phyloP scores from a whole-genome alignment of 2,797 vertebrate species.

The Luscinia megarhynchos region DNA sequence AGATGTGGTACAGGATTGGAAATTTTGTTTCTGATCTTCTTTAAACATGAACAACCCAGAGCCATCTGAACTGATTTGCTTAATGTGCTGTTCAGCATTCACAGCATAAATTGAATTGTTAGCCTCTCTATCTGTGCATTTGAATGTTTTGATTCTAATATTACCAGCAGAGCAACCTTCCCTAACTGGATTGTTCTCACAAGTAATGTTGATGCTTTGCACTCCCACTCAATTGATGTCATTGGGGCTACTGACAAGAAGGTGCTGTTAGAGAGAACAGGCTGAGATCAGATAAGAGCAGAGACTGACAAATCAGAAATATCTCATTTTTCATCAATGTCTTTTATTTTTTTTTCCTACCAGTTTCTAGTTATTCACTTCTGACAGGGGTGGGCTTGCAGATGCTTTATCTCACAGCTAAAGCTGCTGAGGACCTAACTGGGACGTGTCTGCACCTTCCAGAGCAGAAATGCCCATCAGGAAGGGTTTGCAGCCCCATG shows the following conservation, averaged over 20 bases:
- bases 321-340: not conserved
- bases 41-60: slow-evolving; percentile 46
- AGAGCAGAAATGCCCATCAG: not conserved
- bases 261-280: slow-evolving; percentile 20
- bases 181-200: slow-evolving; percentile 56
- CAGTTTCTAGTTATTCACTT: not conserved
- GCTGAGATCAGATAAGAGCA: not conserved
- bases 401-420: not conserved
- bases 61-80: slow-evolving; percentile 58
- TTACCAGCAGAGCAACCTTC: slow-evolving; percentile 51
- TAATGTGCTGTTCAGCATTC: slow-evolving; percentile 64
- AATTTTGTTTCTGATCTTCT: slow-evolving; percentile 58
- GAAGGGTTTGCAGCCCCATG: not conserved
- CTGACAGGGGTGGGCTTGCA: not conserved
- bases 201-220: slow-evolving; percentile 45
- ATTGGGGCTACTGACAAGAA: slow-evolving; percentile 48
- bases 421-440: not conserved
- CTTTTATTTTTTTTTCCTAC: not conserved
- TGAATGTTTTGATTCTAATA: slow-evolving; percentile 62
- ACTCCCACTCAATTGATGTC: slow-evolving; percentile 60
- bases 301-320: not conserved
- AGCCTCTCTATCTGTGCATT: slow-evolving; percentile 55
- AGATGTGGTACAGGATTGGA: not conserved
- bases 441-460: not conserved
- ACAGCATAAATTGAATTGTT: slow-evolving; percentile 57